phyloP scores from a whole-genome alignment of 2,888 invertebrate genomes.

The Troides helena region DNA sequence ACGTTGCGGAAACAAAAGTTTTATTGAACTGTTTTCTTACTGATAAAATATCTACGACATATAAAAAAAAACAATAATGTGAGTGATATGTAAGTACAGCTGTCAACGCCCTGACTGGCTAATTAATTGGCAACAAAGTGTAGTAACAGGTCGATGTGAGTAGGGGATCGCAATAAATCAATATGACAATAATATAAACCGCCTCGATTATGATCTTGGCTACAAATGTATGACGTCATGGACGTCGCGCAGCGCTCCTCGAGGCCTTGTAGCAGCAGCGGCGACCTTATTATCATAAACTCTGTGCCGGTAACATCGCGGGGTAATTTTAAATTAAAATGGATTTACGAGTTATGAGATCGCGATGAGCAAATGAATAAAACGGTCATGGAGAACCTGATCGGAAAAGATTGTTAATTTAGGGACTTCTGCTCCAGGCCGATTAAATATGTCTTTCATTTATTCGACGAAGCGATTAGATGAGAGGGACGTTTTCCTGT shows the following conservation, averaged over 20 bases:
- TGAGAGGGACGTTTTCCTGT: no score
- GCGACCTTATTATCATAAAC: conserved; percentile 30
- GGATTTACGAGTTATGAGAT: conserved; percentile 24
- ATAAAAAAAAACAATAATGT: conserved; percentile 9
- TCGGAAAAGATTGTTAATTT: conserved; percentile 14
- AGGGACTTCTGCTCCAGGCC: neutral
- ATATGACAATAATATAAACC: conserved; percentile 72
- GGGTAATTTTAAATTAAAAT: conserved; percentile 29
- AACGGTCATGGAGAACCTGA: conserved; percentile 22
- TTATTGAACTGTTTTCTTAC: conserved; percentile 1
- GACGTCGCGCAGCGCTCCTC: conserved; percentile 30
- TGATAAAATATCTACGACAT: conserved; percentile 12
- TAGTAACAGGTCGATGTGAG: conserved; percentile 49
- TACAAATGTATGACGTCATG: conserved; percentile 66
- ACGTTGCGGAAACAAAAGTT: neutral
- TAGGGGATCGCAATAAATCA: conserved; percentile 59
- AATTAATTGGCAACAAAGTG: conserved; percentile 58
- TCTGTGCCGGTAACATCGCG: conserved; percentile 33
- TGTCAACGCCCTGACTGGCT: conserved; percentile 48
- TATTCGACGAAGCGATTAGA: no score
- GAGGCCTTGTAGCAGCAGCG: conserved; percentile 37
- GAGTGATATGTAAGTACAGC: conserved; percentile 29
- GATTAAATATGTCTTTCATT: neutral
- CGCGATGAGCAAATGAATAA: conserved; percentile 28
- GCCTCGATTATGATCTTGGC: conserved; percentile 68